Conservation (phyloP, 2,888 invertebrate species). For the Amblyjoppa fuscipennis region DNA sequence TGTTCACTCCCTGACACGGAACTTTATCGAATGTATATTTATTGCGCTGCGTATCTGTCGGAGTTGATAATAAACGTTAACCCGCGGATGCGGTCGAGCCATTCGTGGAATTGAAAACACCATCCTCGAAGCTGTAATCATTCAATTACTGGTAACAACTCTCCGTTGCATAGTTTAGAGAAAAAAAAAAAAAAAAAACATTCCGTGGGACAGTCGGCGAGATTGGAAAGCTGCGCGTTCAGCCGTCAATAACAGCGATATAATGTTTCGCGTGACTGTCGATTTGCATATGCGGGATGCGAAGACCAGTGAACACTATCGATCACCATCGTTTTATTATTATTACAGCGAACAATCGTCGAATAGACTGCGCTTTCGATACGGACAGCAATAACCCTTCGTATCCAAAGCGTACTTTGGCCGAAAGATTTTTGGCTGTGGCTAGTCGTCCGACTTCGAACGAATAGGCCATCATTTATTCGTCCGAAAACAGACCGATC, state of each 20-base stretch:
- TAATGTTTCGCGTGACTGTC: constrained; percentile 40
- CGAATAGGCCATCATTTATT: no score
- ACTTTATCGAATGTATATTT: background rate
- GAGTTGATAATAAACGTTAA: constrained; percentile 5
- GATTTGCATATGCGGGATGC: constrained; percentile 41
- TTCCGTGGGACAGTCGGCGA: constrained; percentile 19
- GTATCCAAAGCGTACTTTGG: background rate
- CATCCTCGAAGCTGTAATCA: background rate
- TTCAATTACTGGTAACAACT: constrained; percentile 1
- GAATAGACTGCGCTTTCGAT: background rate
- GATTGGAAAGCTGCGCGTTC: constrained; percentile 27
- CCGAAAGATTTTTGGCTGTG: no score
- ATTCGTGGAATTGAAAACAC: constrained; percentile 19
- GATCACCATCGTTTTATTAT: background rate
- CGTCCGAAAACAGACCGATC: no score
- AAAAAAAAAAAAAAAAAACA: background rate
- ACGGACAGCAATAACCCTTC: background rate
- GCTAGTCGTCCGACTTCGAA: no score
- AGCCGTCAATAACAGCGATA: constrained; percentile 22
- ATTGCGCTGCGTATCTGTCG: background rate
- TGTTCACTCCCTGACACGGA: background rate
- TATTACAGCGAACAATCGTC: background rate
- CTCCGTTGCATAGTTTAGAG: background rate
- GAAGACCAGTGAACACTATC: background rate
- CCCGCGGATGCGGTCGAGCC: background rate